Base-by-base conservation (phyloP, 2,797 vertebrate species). In the Microhierax caerulescens region DNA sequence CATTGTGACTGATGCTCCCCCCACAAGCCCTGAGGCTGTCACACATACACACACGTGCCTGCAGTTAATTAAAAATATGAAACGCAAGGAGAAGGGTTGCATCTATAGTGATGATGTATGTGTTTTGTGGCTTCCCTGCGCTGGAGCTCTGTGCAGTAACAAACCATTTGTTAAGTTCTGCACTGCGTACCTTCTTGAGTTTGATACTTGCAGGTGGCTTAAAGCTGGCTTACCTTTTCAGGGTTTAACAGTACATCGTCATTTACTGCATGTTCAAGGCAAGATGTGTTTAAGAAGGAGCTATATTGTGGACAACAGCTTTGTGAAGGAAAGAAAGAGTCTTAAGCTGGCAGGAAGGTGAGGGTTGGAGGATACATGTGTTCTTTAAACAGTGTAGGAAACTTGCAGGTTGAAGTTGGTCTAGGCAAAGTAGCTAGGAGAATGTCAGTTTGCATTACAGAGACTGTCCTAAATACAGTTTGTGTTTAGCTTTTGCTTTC, bases 61-160 rank as follows among this genome's bases (percentile, higher is more conserved):
- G 39, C 45, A 43, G 14, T 54, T 84, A 32, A 23, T 47, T 76
- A 15, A 39, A 77, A 81, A 47, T 37, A 79, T 1, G 25, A 60
- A 61, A 16, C 34, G 28, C 32, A 34, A 37, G 37, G 50, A 15
- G 41, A 34, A 65, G 34, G 11, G 18, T 48, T 78, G 37, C 41
- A 28, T 54, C 60, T 70, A 0, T 19, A 45, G 61, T 18, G 57
- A 21, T 6, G 9, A 37, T 34, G 30, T 1, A 2, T 1, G 0
- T 8, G 13, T 54, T 59, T 50, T 0, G 0, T 63, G 60, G n/a
- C 53, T 80, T 67, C 60, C 21, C 34, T 50, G 54, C 11, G 0
- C 54, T 47, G 47, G 43, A 85, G 3, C 43, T 59, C 17, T 24
- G 9, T 57, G 48, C 39, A 59, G 5, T 45, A 34, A 27, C 41